A percentile compares a stretch with the other conserved stretches of the same genome.
These are phyloP conservation scores for Vandiemenella viatica DNA, from an alignment of 2,888 invertebrate species.

Conservation along the genomic window DNA sequence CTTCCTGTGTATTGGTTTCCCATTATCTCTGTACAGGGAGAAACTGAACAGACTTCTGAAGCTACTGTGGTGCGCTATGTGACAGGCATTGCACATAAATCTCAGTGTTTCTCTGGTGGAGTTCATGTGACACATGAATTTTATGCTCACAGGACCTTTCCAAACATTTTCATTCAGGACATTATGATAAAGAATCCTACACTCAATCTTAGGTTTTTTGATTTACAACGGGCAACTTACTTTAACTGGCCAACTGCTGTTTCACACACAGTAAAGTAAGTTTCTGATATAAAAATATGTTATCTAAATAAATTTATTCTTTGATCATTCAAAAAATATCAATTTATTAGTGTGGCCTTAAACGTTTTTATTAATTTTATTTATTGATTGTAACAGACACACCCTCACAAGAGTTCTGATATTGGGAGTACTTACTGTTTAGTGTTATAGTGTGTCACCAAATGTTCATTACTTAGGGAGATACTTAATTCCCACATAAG, in stretches of 20 bases:
- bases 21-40: constrained; percentile 34
- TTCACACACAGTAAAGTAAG: constrained; percentile 35
- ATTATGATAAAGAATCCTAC: constrained; percentile 61
- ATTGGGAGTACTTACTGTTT: too few species aligned
- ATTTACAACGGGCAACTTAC: constrained; percentile 42
- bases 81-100: constrained; percentile 32
- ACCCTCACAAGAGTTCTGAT: too few species aligned
- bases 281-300: background rate
- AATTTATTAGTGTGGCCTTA: background rate
- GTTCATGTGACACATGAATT: constrained; percentile 48
- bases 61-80: constrained; percentile 47
- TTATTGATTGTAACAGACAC: too few species aligned
- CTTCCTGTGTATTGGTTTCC: constrained; percentile 53
- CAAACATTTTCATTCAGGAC: constrained; percentile 67
- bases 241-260: constrained; percentile 43
- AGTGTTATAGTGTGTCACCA: too few species aligned
- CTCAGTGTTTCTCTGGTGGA: constrained; percentile 49
- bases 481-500: too few species aligned
- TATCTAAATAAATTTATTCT: background rate
- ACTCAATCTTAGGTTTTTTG: constrained; percentile 39
- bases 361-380: too few species aligned
- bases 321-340: background rate
- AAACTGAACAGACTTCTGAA: constrained; percentile 41
- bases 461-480: too few species aligned
- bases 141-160: constrained; percentile 66